Conservation (phyloP, 2,113 vertebrate species). For the Pelecanus crispus region DNA sequence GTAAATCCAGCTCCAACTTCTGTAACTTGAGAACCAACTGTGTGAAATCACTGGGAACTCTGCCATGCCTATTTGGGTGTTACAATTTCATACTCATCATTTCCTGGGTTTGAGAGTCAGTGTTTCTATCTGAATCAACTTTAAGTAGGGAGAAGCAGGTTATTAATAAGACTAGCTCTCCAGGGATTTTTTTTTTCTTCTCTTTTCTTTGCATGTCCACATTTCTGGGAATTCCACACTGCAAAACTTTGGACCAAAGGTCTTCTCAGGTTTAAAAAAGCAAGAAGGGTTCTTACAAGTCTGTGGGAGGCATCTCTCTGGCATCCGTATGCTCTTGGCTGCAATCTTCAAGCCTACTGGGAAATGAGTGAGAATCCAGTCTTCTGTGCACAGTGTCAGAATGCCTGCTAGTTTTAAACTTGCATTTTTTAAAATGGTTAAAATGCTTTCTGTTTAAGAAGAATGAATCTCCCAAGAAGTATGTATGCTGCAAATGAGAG, state of each 20-base stretch:
- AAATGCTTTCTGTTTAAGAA: not conserved
- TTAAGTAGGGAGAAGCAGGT: not conserved
- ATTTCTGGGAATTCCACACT: constrained; percentile 34
- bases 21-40: constrained; percentile 5
- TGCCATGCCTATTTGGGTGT: constrained; percentile 36
- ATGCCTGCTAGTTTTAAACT: not conserved
- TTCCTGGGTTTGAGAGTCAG: not conserved
- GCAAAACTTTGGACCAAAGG: not conserved
- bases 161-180: constrained; percentile 20
- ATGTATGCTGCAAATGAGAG: not conserved
- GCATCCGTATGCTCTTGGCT: not conserved
- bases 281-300: constrained; percentile 4
- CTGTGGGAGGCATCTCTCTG: constrained; percentile 34
- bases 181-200: not conserved
- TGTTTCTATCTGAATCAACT: not conserved
- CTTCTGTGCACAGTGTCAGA: not conserved
- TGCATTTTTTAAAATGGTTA: not conserved
- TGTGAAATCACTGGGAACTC: constrained; percentile 39
- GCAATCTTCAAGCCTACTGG: not conserved
- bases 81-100: constrained; percentile 4
- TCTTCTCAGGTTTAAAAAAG: constrained; percentile 30
- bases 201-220: not conserved
- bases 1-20: not conserved
- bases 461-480: not conserved
- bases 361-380: not conserved